Evolutionary conservation across 64 coral and sea anemone species (phyloP).

Genomic region (Stylophora pistillata): DNA sequence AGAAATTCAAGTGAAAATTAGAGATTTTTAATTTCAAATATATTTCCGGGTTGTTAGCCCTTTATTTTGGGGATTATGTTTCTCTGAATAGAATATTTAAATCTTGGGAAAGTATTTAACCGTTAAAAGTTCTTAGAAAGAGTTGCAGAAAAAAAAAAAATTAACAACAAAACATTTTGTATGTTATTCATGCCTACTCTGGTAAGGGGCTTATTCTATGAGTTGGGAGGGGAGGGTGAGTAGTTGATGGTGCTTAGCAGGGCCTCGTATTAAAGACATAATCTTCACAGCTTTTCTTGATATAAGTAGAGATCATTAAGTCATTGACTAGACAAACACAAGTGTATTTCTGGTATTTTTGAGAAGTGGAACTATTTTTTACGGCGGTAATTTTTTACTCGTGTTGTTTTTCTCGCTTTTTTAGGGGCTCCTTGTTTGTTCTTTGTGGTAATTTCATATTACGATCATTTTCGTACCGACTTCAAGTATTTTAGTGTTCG

Average conservation of each 20-base stretch:
- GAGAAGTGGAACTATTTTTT: neutral
- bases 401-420: neutral
- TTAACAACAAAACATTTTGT: neutral
- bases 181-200: neutral
- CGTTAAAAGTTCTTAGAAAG: conserved; percentile 19
- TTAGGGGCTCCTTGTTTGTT: neutral
- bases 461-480: neutral
- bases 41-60: neutral
- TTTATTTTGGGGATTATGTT: neutral
- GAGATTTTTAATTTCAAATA: neutral
- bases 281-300: conserved; percentile 50
- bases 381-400: conserved; percentile 1
- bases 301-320: neutral
- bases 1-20: neutral
- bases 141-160: too few species aligned
- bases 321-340: neutral
- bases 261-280: neutral
- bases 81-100: neutral
- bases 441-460: conserved; percentile 1
- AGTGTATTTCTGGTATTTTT: neutral
- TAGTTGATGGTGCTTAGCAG: neutral
- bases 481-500: neutral
- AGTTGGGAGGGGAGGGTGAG: neutral
- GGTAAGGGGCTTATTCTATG: neutral
- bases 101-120: conserved; percentile 2